Conservation (phyloP, 2,888 invertebrate species). For the Dorcus hopei region DNA sequence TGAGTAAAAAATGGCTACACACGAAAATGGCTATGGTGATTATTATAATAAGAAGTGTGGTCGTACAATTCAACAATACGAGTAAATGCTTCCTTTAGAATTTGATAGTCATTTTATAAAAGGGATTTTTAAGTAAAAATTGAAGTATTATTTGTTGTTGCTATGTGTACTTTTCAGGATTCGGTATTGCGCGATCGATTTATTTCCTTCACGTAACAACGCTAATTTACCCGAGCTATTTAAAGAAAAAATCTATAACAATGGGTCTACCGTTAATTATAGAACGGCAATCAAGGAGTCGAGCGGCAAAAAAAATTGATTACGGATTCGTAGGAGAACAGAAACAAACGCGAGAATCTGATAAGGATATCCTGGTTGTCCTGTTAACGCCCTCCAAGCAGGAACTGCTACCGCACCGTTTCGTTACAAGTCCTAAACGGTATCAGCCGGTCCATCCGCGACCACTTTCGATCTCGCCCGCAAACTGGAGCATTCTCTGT, state of each 20-base stretch:
- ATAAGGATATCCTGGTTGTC: slow-evolving; percentile 31
- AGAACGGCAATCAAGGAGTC: background rate
- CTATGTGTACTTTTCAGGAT: too few relatives aligned
- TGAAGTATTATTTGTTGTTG: too few relatives aligned
- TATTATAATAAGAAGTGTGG: too few relatives aligned
- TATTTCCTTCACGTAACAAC: too few relatives aligned
- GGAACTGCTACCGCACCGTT: slow-evolving; percentile 35
- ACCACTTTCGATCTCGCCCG: slow-evolving; percentile 46
- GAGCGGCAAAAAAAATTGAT: background rate
- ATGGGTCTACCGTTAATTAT: background rate
- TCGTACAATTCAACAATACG: too few relatives aligned
- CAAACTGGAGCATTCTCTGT: slow-evolving; percentile 45
- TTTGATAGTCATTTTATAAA: too few relatives aligned
- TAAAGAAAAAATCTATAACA: background rate
- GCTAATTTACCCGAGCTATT: too few relatives aligned
- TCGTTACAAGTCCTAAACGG: slow-evolving; percentile 35
- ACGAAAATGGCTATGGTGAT: too few relatives aligned
- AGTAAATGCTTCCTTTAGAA: too few relatives aligned
- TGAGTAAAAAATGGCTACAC: too few relatives aligned
- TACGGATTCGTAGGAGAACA: background rate
- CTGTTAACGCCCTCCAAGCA: slow-evolving; percentile 31
- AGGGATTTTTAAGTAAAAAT: too few relatives aligned
- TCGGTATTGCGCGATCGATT: too few relatives aligned
- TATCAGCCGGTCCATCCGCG: slow-evolving; percentile 38
- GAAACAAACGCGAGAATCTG: slow-evolving; percentile 15